These are phyloP conservation scores for Bothrops jararaca DNA, from an alignment of 2,113 vertebrate species.

Conservation along the genomic window DNA sequence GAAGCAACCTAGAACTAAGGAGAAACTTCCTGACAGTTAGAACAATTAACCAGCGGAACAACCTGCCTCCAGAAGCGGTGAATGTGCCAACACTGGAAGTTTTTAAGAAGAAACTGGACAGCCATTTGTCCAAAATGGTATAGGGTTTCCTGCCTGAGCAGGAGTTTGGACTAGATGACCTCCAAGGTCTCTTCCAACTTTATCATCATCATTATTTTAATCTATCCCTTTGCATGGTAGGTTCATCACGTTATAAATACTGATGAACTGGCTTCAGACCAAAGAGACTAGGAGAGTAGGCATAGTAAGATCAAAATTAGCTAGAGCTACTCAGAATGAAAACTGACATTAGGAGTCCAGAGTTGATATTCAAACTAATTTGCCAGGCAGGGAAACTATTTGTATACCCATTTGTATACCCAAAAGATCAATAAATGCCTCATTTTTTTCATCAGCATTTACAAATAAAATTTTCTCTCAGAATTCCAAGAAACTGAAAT, in stretches of 20 bases:
- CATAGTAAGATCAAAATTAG: neutral
- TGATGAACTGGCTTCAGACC: neutral
- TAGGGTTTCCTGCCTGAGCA: no score
- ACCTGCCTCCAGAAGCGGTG: no score
- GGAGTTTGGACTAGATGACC: no score
- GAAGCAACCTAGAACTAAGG: no score
- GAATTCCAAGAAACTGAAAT: neutral
- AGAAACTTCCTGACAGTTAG: no score
- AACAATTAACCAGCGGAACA: no score
- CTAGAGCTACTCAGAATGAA: neutral
- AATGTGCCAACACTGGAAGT: no score
- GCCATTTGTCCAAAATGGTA: no score
- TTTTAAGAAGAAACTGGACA: no score
- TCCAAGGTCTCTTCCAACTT: no score
- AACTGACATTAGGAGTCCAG: neutral
- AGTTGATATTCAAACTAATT: neutral
- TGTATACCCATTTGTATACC: neutral
- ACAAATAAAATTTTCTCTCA: neutral
- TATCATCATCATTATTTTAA: no score
- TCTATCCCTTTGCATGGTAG: neutral
- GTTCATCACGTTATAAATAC: neutral
- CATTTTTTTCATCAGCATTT: neutral
- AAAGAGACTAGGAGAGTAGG: neutral
- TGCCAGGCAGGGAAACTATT: neutral
- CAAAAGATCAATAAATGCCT: neutral